phyloP scores from a whole-genome alignment of 2,888 invertebrate species.

The Spilarctia lutea region DNA sequence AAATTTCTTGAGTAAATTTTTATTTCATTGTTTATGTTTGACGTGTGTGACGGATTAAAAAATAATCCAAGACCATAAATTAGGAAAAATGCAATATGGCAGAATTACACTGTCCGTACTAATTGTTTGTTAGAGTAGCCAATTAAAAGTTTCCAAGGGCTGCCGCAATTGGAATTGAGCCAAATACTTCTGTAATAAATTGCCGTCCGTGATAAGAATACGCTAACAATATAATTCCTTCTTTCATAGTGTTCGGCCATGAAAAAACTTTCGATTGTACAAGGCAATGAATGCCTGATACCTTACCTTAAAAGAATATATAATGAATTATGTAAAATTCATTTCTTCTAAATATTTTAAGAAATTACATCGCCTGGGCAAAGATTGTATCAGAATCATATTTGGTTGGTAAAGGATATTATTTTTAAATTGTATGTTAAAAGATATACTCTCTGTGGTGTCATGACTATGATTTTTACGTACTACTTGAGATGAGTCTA shows the following conservation, averaged over 20 bases:
- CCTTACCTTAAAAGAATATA: constrained; percentile 29
- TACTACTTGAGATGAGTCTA: constrained; percentile 57
- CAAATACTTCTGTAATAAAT: constrained; percentile 62
- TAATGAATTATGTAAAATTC: constrained; percentile 44
- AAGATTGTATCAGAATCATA: background rate
- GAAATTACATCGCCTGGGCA: background rate
- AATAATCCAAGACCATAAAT: constrained; percentile 8
- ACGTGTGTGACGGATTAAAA: background rate
- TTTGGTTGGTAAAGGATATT: background rate
- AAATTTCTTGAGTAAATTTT: background rate
- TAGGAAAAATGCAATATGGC: constrained; percentile 44
- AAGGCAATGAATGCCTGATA: constrained; percentile 49
- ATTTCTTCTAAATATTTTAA: background rate
- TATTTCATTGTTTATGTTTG: background rate
- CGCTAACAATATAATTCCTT: constrained; percentile 54
- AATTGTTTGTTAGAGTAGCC: constrained; percentile 60
- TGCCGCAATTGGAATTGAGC: constrained; percentile 64
- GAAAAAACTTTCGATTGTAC: constrained; percentile 46
- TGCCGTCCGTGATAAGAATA: constrained; percentile 59
- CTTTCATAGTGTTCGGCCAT: constrained; percentile 45
- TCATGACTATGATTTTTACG: constrained; percentile 27
- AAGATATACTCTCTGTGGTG: constrained; percentile 12
- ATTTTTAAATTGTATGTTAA: background rate
- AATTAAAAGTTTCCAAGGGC: constrained; percentile 72
- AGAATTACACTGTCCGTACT: constrained; percentile 50